Evolutionary conservation across 2,888 invertebrate species (phyloP), one percentile per base, ranked within the genome.

Genomic region (Hypomecis punctinalis): DNA sequence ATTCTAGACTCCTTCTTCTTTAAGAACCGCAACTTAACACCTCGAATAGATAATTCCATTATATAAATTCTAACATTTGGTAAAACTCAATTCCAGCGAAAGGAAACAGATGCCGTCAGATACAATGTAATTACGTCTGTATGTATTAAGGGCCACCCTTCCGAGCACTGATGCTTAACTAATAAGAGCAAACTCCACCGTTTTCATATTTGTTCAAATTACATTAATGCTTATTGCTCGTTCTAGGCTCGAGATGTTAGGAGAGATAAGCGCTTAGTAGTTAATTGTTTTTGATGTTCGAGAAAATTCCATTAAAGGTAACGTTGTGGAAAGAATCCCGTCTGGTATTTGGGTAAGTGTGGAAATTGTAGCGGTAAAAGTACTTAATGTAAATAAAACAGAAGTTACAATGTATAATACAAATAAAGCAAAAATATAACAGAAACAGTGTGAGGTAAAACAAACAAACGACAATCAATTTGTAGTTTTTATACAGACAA

Each of bases 201-300:
- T 88, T 88, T 87, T 85, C 88, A 88, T 89, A 89, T 90, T 89
- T 89, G 87, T 83, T 76, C 86, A 86, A 88, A 90, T 89, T 87
- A 89, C 84, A 82, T 88, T 87, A 89, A 88, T 79, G 83, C 82
- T 88, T 83, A 87, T 85, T 85, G 84, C 86, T 78, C 69, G 66
- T 40, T 72, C 76, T 82, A 73, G 75, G 74, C 74, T 76, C 74
- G 81, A 79, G 76, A 80, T 76, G 77, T 77, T 78, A 74, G 73
- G 78, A 67, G 75, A 81, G 73, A 82, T 78, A 67, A 74, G 79
- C 79, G 60, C 57, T 69, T 48, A 47, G 36, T 57, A 61, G 53
- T 53, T 61, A 61, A 61, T 61, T 66, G 51, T 62, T 65, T 64
- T 65, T 61, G 60, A 65, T 61, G 65, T 57, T 65, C 64, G 52